phyloP scores from a whole-genome alignment of 1,140 invertebrate species.

The Pseudomyrmex flavicornis region DNA sequence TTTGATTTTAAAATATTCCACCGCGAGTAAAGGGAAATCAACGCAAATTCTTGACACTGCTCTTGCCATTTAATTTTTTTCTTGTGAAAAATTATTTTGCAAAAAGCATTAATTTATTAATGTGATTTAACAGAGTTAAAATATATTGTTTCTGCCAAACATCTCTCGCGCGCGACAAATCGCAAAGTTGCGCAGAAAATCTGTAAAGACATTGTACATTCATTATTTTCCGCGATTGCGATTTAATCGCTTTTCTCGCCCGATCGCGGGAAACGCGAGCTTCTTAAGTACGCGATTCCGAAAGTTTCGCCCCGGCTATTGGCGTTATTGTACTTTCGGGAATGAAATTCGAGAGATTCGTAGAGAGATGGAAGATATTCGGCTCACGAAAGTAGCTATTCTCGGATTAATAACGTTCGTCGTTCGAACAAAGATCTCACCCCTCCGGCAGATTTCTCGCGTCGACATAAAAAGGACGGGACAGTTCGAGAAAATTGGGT shows the following conservation, averaged over 20 bases:
- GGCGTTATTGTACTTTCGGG: conserved; percentile 30
- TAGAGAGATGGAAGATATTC: conserved; percentile 32
- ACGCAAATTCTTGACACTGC: no score
- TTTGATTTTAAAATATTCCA: not conserved
- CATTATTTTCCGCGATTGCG: not conserved
- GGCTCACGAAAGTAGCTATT: conserved; percentile 49
- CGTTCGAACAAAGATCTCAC: conserved; percentile 63
- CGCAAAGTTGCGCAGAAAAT: not conserved
- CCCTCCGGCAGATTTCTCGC: conserved; percentile 19
- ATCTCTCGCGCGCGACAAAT: no score
- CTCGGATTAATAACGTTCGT: conserved; percentile 66
- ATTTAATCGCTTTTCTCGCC: conserved; percentile 16
- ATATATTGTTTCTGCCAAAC: no score
- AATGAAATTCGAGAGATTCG: conserved; percentile 8
- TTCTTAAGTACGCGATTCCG: not conserved
- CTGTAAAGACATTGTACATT: not conserved
- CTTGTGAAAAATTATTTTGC: not conserved
- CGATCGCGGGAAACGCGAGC: conserved; percentile 8
- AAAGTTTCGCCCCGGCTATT: conserved; percentile 27
- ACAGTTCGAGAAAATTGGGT: conserved; percentile 45
- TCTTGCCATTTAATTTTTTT: not conserved
- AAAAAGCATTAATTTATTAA: no score
- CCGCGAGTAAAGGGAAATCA: no score
- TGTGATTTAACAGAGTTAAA: not conserved
- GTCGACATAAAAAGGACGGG: conserved; percentile 14